A percentile compares a stretch with the other conserved stretches of the same genome.
These are phyloP conservation scores for Gambelia wislizenii DNA, from an alignment of 2,797 vertebrate species.

Conservation along the genomic window DNA sequence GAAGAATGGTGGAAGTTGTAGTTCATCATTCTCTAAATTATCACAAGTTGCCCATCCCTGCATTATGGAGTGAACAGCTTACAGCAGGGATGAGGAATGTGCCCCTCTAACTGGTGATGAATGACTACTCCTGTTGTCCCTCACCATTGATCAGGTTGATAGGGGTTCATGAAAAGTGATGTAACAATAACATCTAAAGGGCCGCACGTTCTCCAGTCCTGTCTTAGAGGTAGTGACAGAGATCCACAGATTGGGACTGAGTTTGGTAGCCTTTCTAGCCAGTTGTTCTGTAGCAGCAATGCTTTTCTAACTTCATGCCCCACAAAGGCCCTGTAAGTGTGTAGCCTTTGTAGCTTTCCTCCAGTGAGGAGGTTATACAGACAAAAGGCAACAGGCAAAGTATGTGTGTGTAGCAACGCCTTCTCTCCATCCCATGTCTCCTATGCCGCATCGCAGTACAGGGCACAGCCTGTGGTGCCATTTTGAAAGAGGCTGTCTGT, in stretches of 20 bases:
- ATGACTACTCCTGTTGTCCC: neutral
- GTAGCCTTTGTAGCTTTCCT: neutral
- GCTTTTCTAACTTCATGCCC: neutral
- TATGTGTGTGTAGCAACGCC: neutral
- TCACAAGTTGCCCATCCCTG: too few species aligned
- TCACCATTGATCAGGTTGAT: neutral
- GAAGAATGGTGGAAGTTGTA: too few species aligned
- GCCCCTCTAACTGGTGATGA: neutral
- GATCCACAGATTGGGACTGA: neutral
- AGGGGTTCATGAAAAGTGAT: neutral
- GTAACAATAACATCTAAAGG: neutral
- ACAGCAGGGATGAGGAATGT: neutral
- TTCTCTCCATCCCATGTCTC: neutral
- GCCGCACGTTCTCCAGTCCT: too few species aligned
- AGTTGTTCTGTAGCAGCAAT: neutral
- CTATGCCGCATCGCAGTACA: neutral
- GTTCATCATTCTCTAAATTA: too few species aligned
- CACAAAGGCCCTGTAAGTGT: neutral
- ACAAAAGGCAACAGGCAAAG: too few species aligned
- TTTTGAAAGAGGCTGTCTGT: neutral
- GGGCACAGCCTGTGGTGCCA: neutral
- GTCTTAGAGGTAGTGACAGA: neutral
- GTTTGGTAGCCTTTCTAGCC: neutral
- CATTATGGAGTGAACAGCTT: neutral
- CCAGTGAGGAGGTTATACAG: neutral